Evolutionary conservation across 2,113 vertebrate genomes (phyloP), one percentile per base, ranked within the genome.

Genomic region (Muscicapa adusta): DNA sequence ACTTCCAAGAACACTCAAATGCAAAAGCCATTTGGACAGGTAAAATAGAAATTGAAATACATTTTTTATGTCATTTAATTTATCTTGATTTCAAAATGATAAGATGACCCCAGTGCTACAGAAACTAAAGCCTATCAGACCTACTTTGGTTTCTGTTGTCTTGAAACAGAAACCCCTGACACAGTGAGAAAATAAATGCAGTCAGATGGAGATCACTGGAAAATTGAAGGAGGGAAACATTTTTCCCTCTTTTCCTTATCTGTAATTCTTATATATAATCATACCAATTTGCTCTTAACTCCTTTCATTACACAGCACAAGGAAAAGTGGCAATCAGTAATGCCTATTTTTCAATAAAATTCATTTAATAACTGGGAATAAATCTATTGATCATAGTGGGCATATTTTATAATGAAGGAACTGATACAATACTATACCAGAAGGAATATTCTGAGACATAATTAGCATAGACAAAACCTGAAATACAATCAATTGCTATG

Each of bases 401-500:
- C 68, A 95, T 50, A 66, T 31, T 82, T 26, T 60, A 71, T 71
- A 93, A 36, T 84, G 58, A 24, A 73, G 48, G 91, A 94, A 67
- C 28, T 18, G 66, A 73, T 60, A 81, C 25, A 92, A 78, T 10
- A 58, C 38, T 23, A 79, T 45, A 92, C 53, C 76, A 93, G 65
- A 48, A 86, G 73, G 93, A 97, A 95, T 79, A 83, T 85, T 94
- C 96, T 66, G 42, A 94, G 83, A 65, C 70, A 43, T 61, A 91
- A 92, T 89, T 94, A 95, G 84, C 82, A 93, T 66, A 96, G 93
- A 68, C 51, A 94, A 53, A 95, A 38, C 33, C 19, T 96, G 65
- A 97, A 96, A 94, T 88, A 88, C 80, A 97, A 96, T 97, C 94
- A 97, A 96, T 92, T 92, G 82, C 38, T 89, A 47, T 78, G 65